These are phyloP conservation scores for Tenualosa thibaudeaui DNA, from an alignment of 2,797 vertebrate species.

Conservation along the genomic window DNA sequence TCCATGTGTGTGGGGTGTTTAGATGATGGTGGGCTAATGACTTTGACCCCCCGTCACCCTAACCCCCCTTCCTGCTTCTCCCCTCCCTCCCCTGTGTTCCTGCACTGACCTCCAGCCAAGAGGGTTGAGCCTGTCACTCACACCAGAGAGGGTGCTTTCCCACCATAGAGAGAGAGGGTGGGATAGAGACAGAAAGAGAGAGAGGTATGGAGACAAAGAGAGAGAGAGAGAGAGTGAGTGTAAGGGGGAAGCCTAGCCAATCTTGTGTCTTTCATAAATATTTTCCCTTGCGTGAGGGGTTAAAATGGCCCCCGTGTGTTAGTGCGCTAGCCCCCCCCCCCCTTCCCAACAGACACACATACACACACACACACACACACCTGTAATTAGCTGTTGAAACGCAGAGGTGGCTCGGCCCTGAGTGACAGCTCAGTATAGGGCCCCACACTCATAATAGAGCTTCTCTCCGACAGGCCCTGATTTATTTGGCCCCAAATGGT, in stretches of 20 bases:
- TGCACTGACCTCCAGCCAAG: constrained; percentile 46
- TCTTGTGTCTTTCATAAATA: constrained; percentile 68
- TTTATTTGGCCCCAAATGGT: constrained; percentile 78
- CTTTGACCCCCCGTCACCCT: constrained; percentile 22
- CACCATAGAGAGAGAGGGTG: not conserved
- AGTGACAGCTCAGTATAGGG: constrained; percentile 72
- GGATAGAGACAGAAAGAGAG: not conserved
- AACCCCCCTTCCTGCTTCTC: constrained; percentile 12
- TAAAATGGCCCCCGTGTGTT: constrained; percentile 61
- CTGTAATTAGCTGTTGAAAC: constrained; percentile 81
- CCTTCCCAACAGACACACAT: not conserved
- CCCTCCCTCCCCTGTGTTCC: constrained; percentile 14
- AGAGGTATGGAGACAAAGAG: constrained; percentile 25
- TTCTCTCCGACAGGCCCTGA: constrained; percentile 74
- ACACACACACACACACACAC: constrained; percentile 50
- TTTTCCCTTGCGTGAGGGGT: constrained; percentile 61
- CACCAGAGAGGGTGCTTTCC: not conserved
- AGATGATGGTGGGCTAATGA: constrained; percentile 13
- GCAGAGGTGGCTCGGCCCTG: constrained; percentile 67
- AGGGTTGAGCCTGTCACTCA: constrained; percentile 29
- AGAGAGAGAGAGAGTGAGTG: constrained; percentile 36
- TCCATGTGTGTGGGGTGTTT: constrained; percentile 7
- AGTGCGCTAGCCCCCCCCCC: constrained; percentile 44
- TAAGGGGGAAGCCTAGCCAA: constrained; percentile 35
- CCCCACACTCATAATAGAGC: constrained; percentile 76